Conservation (phyloP, 1,140 invertebrate species). For the Neotoxoptera formosana region DNA sequence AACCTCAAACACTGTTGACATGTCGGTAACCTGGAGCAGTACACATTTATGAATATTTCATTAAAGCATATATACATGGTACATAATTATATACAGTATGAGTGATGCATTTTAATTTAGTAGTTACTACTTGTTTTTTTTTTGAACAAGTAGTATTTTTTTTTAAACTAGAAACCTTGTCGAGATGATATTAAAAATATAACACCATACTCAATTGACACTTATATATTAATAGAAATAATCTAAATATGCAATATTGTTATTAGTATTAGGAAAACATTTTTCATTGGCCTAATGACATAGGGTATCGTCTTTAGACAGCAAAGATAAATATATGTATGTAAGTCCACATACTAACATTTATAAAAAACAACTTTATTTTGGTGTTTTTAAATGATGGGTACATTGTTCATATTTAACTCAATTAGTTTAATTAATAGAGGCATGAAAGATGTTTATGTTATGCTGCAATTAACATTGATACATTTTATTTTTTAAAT, state of each 20-base stretch:
- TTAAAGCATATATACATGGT: not conserved
- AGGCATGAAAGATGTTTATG: too few relatives aligned
- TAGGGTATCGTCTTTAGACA: not conserved
- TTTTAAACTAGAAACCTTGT: not conserved
- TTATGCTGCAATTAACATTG: not conserved
- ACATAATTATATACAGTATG: not conserved
- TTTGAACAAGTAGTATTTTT: not conserved
- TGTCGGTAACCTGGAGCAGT: conserved; percentile 85
- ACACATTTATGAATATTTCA: conserved; percentile 15
- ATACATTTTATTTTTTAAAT: not conserved
- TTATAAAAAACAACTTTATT: too few relatives aligned
- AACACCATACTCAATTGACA: not conserved
- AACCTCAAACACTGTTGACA: conserved; percentile 89
- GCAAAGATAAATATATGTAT: too few relatives aligned
- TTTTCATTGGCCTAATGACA: not conserved
- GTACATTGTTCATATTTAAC: too few relatives aligned
- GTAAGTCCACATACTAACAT: too few relatives aligned
- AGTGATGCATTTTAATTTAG: not conserved
- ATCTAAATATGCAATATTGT: not conserved
- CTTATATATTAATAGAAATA: not conserved
- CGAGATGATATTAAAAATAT: not conserved
- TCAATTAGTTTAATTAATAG: too few relatives aligned
- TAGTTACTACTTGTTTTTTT: not conserved
- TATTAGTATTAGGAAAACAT: not conserved
- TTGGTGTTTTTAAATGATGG: too few relatives aligned